A percentile compares a stretch with the other conserved stretches of the same genome.
These are phyloP conservation scores for Leucophenga montana DNA, from an alignment of 2,888 invertebrate species.

Conservation along the genomic window DNA sequence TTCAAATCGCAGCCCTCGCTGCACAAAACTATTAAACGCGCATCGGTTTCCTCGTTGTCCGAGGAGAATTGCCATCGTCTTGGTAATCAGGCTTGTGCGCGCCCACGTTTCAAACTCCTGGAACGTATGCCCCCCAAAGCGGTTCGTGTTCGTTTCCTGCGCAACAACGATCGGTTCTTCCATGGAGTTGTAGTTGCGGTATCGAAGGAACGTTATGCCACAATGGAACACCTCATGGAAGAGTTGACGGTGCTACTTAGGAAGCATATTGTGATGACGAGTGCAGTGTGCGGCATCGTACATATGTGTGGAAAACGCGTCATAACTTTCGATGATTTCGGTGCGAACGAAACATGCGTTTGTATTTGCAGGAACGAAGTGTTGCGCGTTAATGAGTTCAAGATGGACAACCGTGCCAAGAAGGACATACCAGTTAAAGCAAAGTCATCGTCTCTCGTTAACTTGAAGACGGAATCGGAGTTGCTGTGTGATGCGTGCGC, in stretches of 20 bases:
- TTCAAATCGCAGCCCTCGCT: too few species aligned
- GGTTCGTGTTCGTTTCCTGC: neutral
- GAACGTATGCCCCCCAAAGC: neutral
- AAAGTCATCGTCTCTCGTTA: neutral
- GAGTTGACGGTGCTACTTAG: neutral
- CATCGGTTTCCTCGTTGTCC: too few species aligned
- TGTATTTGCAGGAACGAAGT: neutral
- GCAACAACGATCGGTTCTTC: neutral
- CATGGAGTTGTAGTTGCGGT: neutral
- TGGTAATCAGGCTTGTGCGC: too few species aligned
- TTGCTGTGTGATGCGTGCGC: neutral
- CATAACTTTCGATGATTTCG: neutral
- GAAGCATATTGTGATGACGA: neutral
- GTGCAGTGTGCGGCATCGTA: neutral
- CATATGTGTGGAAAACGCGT: neutral
- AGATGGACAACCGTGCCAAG: neutral
- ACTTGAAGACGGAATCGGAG: neutral
- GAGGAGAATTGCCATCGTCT: too few species aligned
- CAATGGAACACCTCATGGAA: neutral
- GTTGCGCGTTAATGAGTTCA: neutral
- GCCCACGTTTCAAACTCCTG: neutral
- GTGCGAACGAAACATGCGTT: neutral
- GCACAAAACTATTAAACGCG: too few species aligned
- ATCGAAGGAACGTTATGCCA: neutral
- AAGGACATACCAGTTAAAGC: neutral